A percentile compares a stretch with the other conserved stretches of the same genome.
These are phyloP conservation scores for Adelognathus sp. DNA, from an alignment of 2,888 invertebrate genomes.

Conservation along the genomic window DNA sequence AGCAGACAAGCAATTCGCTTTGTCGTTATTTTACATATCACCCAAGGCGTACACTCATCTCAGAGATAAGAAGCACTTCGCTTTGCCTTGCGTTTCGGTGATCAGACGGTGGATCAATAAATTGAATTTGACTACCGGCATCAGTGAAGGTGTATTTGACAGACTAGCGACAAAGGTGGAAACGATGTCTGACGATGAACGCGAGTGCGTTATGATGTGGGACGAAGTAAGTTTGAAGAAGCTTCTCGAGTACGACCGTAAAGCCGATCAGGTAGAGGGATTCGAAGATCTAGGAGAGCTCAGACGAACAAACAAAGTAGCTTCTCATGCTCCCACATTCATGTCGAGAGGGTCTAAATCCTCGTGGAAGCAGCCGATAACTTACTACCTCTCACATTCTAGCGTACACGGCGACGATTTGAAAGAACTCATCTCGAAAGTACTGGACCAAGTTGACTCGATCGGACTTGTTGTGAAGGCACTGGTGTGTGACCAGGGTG, in stretches of 20 bases:
- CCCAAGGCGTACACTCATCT: slow-evolving; percentile 66
- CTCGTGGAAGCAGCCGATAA: slow-evolving; percentile 66
- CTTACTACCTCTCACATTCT: slow-evolving; percentile 47
- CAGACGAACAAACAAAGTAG: slow-evolving; percentile 51
- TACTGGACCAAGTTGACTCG: slow-evolving; percentile 52
- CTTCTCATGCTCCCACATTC: slow-evolving; percentile 64
- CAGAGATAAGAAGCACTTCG: slow-evolving; percentile 59
- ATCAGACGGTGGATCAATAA: slow-evolving; percentile 66
- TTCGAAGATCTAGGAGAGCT: slow-evolving; percentile 63
- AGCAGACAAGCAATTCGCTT: slow-evolving; percentile 65
- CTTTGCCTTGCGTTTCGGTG: slow-evolving; percentile 64
- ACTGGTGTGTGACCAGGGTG: slow-evolving; percentile 62
- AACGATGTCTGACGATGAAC: slow-evolving; percentile 63
- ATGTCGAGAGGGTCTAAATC: slow-evolving; percentile 62
- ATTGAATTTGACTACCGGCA: slow-evolving; percentile 61
- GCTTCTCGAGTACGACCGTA: slow-evolving; percentile 60
- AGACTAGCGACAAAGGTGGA: slow-evolving; percentile 60
- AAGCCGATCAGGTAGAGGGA: slow-evolving; percentile 62
- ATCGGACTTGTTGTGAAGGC: slow-evolving; percentile 54
- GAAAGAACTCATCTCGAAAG: not conserved
- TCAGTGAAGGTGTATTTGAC: slow-evolving; percentile 60
- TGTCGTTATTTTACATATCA: slow-evolving; percentile 67
- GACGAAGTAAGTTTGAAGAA: slow-evolving; percentile 66
- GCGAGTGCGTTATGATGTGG: slow-evolving; percentile 64
- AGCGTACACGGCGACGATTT: slow-evolving; percentile 29